Evolutionary conservation across 2,797 vertebrate genomes (phyloP).

Genomic region (Hemitrygon akajei): DNA sequence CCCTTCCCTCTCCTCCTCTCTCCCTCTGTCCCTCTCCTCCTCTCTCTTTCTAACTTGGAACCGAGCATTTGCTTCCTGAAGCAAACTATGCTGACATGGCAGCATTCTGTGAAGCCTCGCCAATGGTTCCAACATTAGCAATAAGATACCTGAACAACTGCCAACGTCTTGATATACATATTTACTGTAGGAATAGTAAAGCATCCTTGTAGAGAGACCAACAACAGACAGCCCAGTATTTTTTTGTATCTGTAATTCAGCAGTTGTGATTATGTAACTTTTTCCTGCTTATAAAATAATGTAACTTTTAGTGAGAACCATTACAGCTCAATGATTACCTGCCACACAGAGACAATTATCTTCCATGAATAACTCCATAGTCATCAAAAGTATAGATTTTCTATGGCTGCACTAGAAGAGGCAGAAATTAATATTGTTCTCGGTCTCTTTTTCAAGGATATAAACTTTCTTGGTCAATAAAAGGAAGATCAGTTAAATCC

Average conservation of each 20-base stretch:
- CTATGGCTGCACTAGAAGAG: not conserved
- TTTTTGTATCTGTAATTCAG: not conserved
- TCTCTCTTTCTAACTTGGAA: not conserved
- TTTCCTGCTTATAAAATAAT: not conserved
- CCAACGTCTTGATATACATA: not conserved
- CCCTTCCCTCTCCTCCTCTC: no score
- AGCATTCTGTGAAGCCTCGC: not conserved
- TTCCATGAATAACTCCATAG: not conserved
- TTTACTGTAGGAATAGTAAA: not conserved
- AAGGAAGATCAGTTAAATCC: not conserved
- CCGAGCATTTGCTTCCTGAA: not conserved
- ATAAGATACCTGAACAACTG: conserved; percentile 15
- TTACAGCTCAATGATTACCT: not conserved
- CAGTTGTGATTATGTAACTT: not conserved
- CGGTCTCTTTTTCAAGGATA: not conserved
- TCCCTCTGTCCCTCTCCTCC: no score
- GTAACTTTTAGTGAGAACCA: not conserved
- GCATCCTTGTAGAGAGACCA: not conserved
- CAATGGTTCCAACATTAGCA: conserved; percentile 1
- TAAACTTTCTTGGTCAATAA: not conserved
- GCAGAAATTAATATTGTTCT: not conserved
- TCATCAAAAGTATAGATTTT: not conserved
- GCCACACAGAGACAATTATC: not conserved
- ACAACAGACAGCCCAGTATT: not conserved
- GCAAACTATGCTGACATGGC: not conserved